phyloP scores from a whole-genome alignment of 2,113 vertebrate species.

The Capricornis sumatraensis region DNA sequence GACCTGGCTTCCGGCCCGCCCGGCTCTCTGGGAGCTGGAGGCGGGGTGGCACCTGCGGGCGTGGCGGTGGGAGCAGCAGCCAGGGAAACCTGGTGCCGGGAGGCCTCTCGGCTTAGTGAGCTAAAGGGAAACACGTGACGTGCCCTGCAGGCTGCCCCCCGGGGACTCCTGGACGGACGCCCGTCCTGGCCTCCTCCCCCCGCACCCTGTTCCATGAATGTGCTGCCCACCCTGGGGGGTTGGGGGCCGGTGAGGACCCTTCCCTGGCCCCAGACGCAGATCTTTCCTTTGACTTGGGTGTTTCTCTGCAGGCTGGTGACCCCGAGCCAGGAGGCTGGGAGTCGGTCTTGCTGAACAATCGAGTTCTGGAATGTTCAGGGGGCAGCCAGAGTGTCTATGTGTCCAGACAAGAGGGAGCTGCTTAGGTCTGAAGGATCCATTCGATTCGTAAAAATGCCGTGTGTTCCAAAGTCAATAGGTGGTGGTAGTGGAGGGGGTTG shows the following conservation, averaged over 20 bases:
- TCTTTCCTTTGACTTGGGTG: background rate
- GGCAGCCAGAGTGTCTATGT: background rate
- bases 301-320: background rate
- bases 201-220: background rate
- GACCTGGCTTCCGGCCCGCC: background rate
- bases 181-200: background rate
- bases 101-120: background rate
- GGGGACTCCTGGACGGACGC: background rate
- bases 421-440: background rate
- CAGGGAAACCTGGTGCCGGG: conserved; percentile 20
- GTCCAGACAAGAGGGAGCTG: background rate
- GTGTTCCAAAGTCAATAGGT: background rate
- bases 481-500: background rate
- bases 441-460: background rate
- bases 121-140: background rate
- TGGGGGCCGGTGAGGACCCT: background rate
- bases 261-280: background rate
- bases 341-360: background rate
- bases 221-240: background rate
- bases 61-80: rapidly evolving
- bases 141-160: background rate
- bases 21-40: background rate
- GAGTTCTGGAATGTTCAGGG: background rate
- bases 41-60: background rate
- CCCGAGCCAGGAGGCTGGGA: background rate